These are phyloP conservation scores for Thereva unica DNA, from an alignment of 2,888 invertebrate genomes.

Conservation along the genomic window DNA sequence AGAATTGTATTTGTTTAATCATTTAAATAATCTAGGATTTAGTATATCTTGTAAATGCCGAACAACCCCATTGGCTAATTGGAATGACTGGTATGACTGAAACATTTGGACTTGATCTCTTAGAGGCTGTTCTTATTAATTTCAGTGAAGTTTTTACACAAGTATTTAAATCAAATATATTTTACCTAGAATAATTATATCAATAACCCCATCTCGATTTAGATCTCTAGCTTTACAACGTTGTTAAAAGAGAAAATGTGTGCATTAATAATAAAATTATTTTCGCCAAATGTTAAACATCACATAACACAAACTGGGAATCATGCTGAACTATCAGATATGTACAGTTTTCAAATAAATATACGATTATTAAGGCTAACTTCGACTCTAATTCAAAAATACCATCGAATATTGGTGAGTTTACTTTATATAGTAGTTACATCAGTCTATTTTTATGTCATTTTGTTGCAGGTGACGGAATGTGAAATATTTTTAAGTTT, in stretches of 20 bases:
- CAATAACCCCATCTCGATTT: slow-evolving; percentile 50
- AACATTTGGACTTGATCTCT: slow-evolving; percentile 92
- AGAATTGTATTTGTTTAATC: slow-evolving; percentile 38
- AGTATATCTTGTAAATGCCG: slow-evolving; percentile 94
- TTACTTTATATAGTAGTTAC: slow-evolving; percentile 1
- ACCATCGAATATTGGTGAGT: slow-evolving; percentile 84
- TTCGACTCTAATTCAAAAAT: slow-evolving; percentile 89
- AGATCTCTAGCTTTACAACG: slow-evolving; percentile 94
- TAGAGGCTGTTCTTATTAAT: slow-evolving; percentile 90
- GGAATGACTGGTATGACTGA: slow-evolving; percentile 97
- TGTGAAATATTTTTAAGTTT: slow-evolving; percentile 98
- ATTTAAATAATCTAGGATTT: slow-evolving; percentile 71
- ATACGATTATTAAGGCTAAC: slow-evolving; percentile 93
- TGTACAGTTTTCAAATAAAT: slow-evolving; percentile 95
- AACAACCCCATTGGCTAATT: slow-evolving; percentile 92
- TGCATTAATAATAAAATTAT: slow-evolving; percentile 95
- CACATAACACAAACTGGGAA: slow-evolving; percentile 60
- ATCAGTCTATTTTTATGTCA: slow-evolving; percentile 37
- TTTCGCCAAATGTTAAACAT: slow-evolving; percentile 98
- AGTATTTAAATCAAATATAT: slow-evolving; percentile 58
- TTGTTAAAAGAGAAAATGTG: slow-evolving; percentile 95
- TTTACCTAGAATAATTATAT: background rate
- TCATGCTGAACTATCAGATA: slow-evolving; percentile 70
- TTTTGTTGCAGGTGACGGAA: slow-evolving; percentile 79
- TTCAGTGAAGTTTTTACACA: slow-evolving; percentile 84